phyloP scores from a whole-genome alignment of 2,797 vertebrate species.

The Coracias cyanogaster region DNA sequence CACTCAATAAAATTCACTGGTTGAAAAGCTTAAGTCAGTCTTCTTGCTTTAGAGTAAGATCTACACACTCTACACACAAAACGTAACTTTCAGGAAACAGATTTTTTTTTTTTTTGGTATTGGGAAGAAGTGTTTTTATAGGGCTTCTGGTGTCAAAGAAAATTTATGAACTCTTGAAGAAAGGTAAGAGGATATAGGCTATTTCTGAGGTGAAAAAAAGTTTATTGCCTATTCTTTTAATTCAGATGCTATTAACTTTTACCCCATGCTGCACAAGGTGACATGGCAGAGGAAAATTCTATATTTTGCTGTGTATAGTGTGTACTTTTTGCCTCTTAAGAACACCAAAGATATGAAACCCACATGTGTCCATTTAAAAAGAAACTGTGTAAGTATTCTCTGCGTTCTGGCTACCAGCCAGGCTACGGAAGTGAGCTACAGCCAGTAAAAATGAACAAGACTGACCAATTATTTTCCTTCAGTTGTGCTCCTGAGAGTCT shows the following conservation, averaged over 20 bases:
- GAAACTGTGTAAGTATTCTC: background rate
- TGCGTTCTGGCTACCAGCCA: background rate
- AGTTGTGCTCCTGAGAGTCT: background rate
- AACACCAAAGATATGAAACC: background rate
- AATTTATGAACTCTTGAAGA: background rate
- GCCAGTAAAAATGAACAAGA: background rate
- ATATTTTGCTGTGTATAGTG: background rate
- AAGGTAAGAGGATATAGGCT: background rate
- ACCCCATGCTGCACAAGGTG: background rate
- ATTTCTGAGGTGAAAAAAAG: conserved; percentile 10
- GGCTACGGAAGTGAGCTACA: background rate
- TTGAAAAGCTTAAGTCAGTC: background rate
- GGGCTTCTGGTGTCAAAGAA: background rate
- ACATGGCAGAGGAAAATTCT: background rate
- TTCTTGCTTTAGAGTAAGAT: background rate
- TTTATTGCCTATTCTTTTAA: background rate
- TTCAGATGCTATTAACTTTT: background rate
- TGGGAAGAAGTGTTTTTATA: conserved; percentile 7
- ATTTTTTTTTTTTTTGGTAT: background rate
- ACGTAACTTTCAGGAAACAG: background rate
- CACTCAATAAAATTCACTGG: background rate
- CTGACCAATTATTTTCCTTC: background rate
- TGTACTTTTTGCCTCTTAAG: background rate
- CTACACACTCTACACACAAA: background rate
- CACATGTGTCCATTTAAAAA: background rate